Percentiles rank a stretch among this genome's conserved stretches.
phyloP scores from a whole-genome alignment of 2,113 vertebrate species.

The Silurus asotus region DNA sequence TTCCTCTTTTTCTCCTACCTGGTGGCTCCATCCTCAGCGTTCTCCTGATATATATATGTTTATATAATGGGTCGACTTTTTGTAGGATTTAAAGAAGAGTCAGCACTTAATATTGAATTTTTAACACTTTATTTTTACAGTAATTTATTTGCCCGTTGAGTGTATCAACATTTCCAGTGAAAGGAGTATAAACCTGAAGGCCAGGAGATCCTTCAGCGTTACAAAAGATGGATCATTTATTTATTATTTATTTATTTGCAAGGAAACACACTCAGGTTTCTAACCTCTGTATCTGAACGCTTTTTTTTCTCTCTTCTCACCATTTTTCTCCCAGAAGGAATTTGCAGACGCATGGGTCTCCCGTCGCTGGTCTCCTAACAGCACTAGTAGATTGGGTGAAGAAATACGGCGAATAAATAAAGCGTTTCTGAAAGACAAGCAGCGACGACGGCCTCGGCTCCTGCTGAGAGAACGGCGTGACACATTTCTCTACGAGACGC shows the following conservation, averaged over 20 bases:
- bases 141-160: not conserved
- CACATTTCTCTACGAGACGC: not conserved
- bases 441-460: not conserved
- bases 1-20: too few species aligned
- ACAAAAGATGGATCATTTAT: not conserved
- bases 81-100: too few species aligned
- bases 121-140: not conserved
- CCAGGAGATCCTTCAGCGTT: not conserved
- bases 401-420: not conserved
- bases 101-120: too few species aligned
- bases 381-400: not conserved
- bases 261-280: not conserved
- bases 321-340: not conserved
- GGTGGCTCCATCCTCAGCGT: too few species aligned
- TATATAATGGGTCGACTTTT: too few species aligned
- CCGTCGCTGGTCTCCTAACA: not conserved
- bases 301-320: not conserved
- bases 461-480: not conserved
- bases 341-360: not conserved
- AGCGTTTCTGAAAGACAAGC: not conserved
- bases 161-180: not conserved
- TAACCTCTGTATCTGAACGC: not conserved
- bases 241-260: not conserved
- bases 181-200: not conserved
- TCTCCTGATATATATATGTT: too few species aligned